A percentile compares a stretch with the other conserved stretches of the same genome.
phyloP scores from a whole-genome alignment of 1,140 invertebrate genomes.

The Saxidomus purpurata region DNA sequence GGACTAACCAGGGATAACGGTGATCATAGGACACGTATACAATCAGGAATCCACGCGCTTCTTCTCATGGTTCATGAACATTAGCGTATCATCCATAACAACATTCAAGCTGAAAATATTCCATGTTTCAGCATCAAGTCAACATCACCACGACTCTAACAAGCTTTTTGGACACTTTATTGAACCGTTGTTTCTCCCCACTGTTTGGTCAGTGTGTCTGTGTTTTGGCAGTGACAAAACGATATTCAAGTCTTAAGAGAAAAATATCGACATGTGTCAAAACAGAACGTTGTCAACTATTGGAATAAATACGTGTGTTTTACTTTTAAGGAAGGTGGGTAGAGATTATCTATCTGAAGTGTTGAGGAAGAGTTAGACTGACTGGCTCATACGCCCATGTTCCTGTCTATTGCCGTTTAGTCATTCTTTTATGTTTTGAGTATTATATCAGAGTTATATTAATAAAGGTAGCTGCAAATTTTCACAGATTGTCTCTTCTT shows the following conservation, averaged over 20 bases:
- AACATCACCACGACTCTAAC: neutral
- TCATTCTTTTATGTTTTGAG: neutral
- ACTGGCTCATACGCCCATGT: conserved; percentile 15
- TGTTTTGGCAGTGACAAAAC: neutral
- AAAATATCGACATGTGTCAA: neutral
- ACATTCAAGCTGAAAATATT: neutral
- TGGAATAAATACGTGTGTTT: neutral
- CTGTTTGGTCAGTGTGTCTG: neutral
- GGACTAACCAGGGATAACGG: neutral
- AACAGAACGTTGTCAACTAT: neutral
- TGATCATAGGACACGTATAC: neutral
- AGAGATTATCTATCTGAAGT: neutral
- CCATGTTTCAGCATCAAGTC: neutral
- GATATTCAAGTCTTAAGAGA: neutral
- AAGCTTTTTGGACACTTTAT: no score
- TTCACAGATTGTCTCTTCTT: neutral
- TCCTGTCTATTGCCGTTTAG: neutral
- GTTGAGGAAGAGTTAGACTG: neutral
- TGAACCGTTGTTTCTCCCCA: no score
- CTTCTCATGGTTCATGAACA: neutral
- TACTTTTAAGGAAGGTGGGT: neutral
- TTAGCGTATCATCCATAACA: conserved; percentile 9
- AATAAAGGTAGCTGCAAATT: conserved; percentile 9
- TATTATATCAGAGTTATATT: neutral
- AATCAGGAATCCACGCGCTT: conserved; percentile 16